phyloP scores from a whole-genome alignment of 2,113 vertebrate species.

The Mormoops blainvillei region DNA sequence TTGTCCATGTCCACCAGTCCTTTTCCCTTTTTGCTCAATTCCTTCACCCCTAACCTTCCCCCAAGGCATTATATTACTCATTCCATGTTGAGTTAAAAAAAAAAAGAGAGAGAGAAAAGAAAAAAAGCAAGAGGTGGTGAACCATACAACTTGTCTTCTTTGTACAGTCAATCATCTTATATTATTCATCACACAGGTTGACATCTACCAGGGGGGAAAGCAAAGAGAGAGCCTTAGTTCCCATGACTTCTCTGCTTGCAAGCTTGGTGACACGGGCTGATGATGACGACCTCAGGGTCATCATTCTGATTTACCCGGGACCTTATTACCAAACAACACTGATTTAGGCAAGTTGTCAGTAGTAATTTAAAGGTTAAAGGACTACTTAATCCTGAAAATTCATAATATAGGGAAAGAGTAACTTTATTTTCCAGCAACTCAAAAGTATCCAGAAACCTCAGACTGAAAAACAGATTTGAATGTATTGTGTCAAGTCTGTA shows the following conservation, averaged over 20 bases:
- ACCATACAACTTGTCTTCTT: neutral
- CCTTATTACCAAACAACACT: neutral
- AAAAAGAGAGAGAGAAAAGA: neutral
- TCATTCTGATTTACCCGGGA: neutral
- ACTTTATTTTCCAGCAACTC: slow-evolving; percentile 26
- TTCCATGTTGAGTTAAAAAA: neutral
- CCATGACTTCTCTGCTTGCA: neutral
- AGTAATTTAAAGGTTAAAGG: slow-evolving; percentile 55
- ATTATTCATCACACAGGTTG: neutral
- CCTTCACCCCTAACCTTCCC: no score
- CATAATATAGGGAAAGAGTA: neutral
- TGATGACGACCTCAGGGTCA: neutral
- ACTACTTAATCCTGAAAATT: slow-evolving; percentile 38
- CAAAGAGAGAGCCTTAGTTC: neutral
- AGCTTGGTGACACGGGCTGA: neutral
- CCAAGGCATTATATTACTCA: neutral
- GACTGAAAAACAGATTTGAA: slow-evolving; percentile 10
- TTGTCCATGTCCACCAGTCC: no score
- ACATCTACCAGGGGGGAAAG: no score
- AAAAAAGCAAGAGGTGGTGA: neutral
- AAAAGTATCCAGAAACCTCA: slow-evolving; percentile 17
- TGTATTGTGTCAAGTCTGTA: neutral
- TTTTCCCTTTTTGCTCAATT: no score
- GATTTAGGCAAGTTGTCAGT: slow-evolving; percentile 25
- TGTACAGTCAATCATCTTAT: neutral